Base-by-base conservation (phyloP, 2,888 invertebrate species). In the Nomada goodeniana region DNA sequence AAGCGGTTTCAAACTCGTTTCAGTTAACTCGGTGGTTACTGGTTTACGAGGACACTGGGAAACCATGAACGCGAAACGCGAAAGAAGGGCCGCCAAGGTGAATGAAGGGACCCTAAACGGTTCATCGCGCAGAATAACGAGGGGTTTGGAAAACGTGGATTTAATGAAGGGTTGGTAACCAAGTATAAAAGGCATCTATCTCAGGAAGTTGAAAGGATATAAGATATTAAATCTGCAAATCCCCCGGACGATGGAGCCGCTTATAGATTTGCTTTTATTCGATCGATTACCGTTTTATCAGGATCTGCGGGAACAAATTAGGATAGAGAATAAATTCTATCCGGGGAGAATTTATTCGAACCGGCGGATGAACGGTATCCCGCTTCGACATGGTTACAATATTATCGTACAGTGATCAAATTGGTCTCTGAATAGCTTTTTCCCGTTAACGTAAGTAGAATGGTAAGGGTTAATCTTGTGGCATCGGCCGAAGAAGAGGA, bases 81-180 rank as follows among this genome's bases (percentile, higher is more conserved):
- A 26, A 64, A 61, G 80, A 83, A 65, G 61, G 65, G 65, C 26
- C 15, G 29, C 36, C 36, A 61, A 59, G 50, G 76, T 64, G 86
- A 86, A 84, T 67, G 72, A 76, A 68, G 75, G 80, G 82, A 78
- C 61, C 52, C 73, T 78, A 87, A 86, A 80, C 80, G 83, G 80
- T 87, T 85, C 85, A 87, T 87, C 80, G 76, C 69, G 64, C 76
- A 73, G 78, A 83, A 87, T 86, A 86, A 86, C 87, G 87, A 87
- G 83, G 87, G 80, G 83, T 57, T 86, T 83, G 77, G 80, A 85
- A 87, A 83, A 74, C 77, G 82, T 76, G 77, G 69, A 87, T 86
- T 85, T 86, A 86, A 86, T 83, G 86, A 86, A 86, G 80, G 87
- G 80, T 78, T 76, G 69, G 83, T 83, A 78, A 83, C 65, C 76